Conservation (phyloP, 2,888 invertebrate genomes). For the Rhingia campestris region DNA sequence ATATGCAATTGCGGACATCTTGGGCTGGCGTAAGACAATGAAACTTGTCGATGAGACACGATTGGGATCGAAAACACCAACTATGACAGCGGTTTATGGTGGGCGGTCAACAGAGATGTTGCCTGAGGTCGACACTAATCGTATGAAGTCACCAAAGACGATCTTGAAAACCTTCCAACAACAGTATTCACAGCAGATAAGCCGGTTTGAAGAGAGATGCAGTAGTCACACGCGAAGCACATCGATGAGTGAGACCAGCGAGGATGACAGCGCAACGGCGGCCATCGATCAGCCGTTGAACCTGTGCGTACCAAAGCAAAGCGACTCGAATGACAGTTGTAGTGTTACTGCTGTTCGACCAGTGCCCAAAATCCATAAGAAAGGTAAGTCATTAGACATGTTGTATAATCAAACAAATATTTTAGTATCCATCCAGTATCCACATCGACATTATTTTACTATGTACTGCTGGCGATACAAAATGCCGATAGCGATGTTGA, state of each 20-base stretch:
- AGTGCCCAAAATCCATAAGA: conserved; percentile 73
- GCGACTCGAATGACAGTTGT: conserved; percentile 73
- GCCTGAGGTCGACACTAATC: conserved; percentile 49
- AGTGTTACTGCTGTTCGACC: conserved; percentile 76
- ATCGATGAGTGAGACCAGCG: conserved; percentile 83
- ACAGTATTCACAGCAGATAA: conserved; percentile 79
- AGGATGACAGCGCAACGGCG: conserved; percentile 80
- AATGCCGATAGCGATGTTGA: too few relatives aligned
- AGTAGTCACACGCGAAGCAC: conserved; percentile 77
- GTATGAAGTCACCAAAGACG: conserved; percentile 80
- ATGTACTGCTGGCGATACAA: too few relatives aligned
- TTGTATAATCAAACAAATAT: too few relatives aligned
- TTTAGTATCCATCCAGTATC: background rate
- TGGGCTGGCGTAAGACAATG: conserved; percentile 85
- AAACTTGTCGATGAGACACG: conserved; percentile 32
- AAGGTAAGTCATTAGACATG: conserved; percentile 75
- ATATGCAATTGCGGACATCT: conserved; percentile 93
- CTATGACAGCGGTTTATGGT: conserved; percentile 19
- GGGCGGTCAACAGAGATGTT: conserved; percentile 9
- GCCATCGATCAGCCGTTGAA: conserved; percentile 85
- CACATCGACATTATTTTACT: too few relatives aligned
- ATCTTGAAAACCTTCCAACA: conserved; percentile 80
- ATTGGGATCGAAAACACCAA: conserved; percentile 26
- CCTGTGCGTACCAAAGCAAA: conserved; percentile 84
- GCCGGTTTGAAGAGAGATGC: conserved; percentile 72